Base-by-base conservation (phyloP, 2,113 vertebrate species). In the Neogale vison region DNA sequence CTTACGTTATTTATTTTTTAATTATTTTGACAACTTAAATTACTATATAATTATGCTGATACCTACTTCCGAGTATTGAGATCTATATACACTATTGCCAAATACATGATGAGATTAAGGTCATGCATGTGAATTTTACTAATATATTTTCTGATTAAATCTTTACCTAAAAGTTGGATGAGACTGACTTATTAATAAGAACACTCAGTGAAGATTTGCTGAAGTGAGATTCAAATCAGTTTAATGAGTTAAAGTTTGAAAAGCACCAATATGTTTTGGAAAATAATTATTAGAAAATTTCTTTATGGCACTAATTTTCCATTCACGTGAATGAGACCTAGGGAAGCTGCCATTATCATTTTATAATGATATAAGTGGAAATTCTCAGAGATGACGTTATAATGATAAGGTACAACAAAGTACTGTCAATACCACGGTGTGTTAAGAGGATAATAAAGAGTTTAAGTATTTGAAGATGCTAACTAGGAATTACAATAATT, bases 381-480 rank as follows among this genome's bases (percentile, higher is more conserved):
- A 97, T 98, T 98, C 97, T 95, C 96, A 94, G 89, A 97, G 93
- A 98, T 98, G 96, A 98, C 97, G 85, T 97, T 98, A 97, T 98
- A 98, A 98, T 95, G 98, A 98, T 98, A 98, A 98, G 97, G 98
- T 98, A 98, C 98, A 98, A 98, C 97, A 98, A 98, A 98, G 97
- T 96, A 92, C 97, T 98, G 97, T 97, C 98, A 98, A 92, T 97
- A 97, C 93, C 82, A 94, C 52, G 83, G 93, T 97, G 84, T 96
- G 97, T 95, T 98, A 97, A 98, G 97, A 96, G 76, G 86, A 1
- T 95, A 98, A 98, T 98, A 96, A 96, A 97, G 97, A 98, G 94
- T 97, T 98, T 97, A 96, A 96, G 94, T 97, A 98, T 98, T 98
- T 94, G 95, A 97, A 96, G 94, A 98, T 97, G 72, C 94, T 98